Percentiles rank a stretch among this genome's conserved stretches.
These are phyloP conservation scores for Phoenicopterus ruber DNA, from an alignment of 2,113 vertebrate species.

Conservation along the genomic window DNA sequence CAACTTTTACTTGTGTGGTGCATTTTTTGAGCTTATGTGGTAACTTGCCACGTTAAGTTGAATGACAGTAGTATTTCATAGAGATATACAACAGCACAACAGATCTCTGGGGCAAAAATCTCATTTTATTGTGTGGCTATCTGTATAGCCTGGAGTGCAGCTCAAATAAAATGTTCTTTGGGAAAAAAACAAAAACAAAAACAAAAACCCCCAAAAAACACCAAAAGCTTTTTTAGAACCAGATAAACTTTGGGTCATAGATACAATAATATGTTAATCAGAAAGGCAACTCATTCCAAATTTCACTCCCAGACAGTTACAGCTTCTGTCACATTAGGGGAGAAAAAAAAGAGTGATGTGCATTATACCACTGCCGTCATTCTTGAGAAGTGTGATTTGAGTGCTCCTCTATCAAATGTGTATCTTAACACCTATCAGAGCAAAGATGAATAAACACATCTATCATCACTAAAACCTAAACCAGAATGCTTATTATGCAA, in stretches of 20 bases:
- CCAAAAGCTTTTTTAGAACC: background rate
- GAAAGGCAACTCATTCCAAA: background rate
- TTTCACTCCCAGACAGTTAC: background rate
- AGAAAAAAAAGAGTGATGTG: background rate
- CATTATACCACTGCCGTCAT: background rate
- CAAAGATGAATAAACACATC: background rate
- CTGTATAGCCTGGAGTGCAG: background rate
- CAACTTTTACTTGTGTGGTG: background rate
- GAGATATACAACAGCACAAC: background rate
- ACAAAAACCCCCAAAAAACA: too few relatives aligned
- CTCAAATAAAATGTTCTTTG: background rate
- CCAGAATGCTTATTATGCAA: background rate
- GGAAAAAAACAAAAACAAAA: background rate
- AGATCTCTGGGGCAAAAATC: background rate
- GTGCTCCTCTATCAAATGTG: background rate
- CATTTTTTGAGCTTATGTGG: background rate
- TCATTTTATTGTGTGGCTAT: slow-evolving; percentile 1
- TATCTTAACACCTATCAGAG: background rate
- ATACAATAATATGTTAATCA: background rate
- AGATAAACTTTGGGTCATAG: background rate
- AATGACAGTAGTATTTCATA: background rate
- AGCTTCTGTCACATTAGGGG: background rate
- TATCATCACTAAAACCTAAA: background rate
- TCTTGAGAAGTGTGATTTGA: background rate
- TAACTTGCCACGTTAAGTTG: background rate